A percentile compares a stretch with the other conserved stretches of the same genome.
Evolutionary conservation across 2,888 invertebrate species (phyloP).

Genomic region (Gryllus longicercus): DNA sequence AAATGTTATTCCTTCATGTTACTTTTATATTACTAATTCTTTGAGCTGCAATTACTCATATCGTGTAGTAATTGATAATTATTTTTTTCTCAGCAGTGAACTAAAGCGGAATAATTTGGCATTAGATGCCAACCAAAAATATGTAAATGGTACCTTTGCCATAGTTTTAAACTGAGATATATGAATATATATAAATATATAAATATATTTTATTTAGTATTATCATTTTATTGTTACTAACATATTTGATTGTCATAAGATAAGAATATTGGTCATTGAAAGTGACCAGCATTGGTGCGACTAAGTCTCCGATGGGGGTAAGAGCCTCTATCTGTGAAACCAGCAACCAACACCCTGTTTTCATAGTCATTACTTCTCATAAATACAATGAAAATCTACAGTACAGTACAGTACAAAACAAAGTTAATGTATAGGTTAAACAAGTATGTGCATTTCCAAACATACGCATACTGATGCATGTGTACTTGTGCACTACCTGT

Average conservation of each 20-base stretch:
- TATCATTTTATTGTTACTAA: constrained; percentile 31
- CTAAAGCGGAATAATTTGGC: constrained; percentile 27
- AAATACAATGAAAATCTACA: not conserved
- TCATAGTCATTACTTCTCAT: constrained; percentile 17
- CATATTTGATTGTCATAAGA: constrained; percentile 24
- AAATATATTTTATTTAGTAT: constrained; percentile 33
- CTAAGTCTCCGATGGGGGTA: constrained; percentile 23
- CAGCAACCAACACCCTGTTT: constrained; percentile 7
- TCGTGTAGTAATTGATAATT: constrained; percentile 20
- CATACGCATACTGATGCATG: not conserved
- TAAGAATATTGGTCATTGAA: constrained; percentile 21
- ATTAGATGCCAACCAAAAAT: constrained; percentile 27
- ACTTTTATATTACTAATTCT: constrained; percentile 18
- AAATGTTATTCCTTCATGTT: constrained; percentile 20
- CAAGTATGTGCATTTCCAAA: not conserved
- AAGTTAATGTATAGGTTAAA: constrained; percentile 17
- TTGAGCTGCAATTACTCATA: constrained; percentile 23
- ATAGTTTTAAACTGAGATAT: constrained; percentile 29
- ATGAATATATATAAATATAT: constrained; percentile 28
- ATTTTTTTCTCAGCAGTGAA: constrained; percentile 25
- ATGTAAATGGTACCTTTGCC: constrained; percentile 30
- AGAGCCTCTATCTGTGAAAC: constrained; percentile 2
- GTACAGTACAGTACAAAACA: constrained; percentile 10
- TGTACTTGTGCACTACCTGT: not conserved
- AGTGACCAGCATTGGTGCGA: constrained; percentile 28